Conservation (phyloP, 2,888 invertebrate genomes). For the Eristalis pertinax region DNA sequence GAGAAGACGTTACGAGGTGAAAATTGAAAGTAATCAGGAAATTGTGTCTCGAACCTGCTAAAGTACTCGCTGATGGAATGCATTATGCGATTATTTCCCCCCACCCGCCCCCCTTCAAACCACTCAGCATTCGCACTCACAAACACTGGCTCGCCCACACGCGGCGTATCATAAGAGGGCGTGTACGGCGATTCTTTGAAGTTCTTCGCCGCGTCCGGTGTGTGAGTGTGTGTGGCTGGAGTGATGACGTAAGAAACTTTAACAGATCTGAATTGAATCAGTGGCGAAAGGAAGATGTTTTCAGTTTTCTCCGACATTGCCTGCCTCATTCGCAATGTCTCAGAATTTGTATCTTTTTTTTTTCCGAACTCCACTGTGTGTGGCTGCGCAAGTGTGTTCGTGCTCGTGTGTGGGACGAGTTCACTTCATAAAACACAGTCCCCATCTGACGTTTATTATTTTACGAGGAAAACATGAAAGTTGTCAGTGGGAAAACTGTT, state of each 20-base stretch:
- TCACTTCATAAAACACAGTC: neutral
- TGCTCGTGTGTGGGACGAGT: neutral
- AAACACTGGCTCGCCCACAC: neutral
- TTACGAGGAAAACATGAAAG: neutral
- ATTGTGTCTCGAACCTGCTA: conserved; percentile 31
- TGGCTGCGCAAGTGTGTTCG: neutral
- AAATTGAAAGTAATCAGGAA: conserved; percentile 43
- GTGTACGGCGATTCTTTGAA: neutral
- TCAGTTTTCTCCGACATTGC: neutral
- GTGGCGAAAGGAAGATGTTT: neutral
- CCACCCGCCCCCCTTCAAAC: no score
- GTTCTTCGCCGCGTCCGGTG: neutral
- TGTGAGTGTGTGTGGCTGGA: neutral
- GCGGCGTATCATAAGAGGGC: neutral
- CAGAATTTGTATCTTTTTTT: neutral
- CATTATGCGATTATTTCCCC: conserved; percentile 10
- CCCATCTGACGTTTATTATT: neutral
- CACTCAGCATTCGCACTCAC: neutral
- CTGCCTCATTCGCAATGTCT: neutral
- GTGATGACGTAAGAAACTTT: neutral
- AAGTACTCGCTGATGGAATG: conserved; percentile 23
- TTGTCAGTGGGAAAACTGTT: neutral
- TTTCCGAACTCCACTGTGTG: neutral
- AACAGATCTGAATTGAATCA: neutral
- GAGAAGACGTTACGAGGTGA: neutral